Evolutionary conservation across 2,113 vertebrate species (phyloP), one percentile per base, ranked within the genome.

Genomic region (Fregetta grallaria): DNA sequence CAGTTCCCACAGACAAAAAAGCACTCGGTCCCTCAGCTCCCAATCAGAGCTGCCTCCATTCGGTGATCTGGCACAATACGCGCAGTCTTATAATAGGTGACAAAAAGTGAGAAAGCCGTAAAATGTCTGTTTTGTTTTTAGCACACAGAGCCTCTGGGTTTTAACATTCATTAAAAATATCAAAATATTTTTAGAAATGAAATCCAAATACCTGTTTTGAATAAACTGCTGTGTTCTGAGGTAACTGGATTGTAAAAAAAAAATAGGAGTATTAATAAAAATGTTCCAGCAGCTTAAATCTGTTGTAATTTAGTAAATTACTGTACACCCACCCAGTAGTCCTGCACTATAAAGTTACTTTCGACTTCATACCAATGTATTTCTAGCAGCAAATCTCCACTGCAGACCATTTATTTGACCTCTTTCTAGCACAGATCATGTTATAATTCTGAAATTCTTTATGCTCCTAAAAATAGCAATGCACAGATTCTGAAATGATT

Each of bases 401-500:
- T 67, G 70, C 29, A 96, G 52, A 88, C 62, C 52, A 94, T 88
- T 94, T 80, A 84, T 62, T 78, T 94, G 73, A 96, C 25, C 75
- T 90, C 61, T 73, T 96, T n/a, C 59, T 91, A 70, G 55, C 56
- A 92, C 38, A 72, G 40, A 70, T n/a, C 83, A 29, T 38, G 59
- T 81, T 85, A 70, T 85, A 95, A 84, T 47, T 89, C 61, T 84
- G 88, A 72, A 97, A 97, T 70, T 97, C 73, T 96, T 91, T 94
- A 50, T 45, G 75, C 63, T 66, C 38, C 84, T 76, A 96, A 97
- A 93, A 87, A 96, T 76, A 95, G 76, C 40, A 67, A 44, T 90
- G 88, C n/a, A 78, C 67, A 96, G 91, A 86, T 59, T 91, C 72
- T 80, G 74, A 92, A 97, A 96, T 97, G 95, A 97, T 97, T 97